Evolutionary conservation across 2,797 vertebrate genomes (phyloP), one percentile per base, ranked within the genome.

Genomic region (Peromyscus melanophrys): DNA sequence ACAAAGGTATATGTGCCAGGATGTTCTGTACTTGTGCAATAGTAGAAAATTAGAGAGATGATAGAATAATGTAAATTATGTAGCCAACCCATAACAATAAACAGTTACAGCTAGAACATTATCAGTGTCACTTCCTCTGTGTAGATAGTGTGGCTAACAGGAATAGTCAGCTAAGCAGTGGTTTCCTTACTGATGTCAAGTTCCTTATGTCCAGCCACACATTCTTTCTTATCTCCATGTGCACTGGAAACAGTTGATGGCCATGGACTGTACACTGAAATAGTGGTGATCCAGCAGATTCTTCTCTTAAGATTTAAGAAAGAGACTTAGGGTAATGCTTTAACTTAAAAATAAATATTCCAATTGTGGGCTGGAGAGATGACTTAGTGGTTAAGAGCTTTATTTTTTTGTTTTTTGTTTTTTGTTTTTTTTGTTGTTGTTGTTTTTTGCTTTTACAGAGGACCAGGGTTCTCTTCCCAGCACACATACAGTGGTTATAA

Each of bases 41-140:
- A 55, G 34, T 59, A 94, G 65, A 92, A 87, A 80, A 43, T 81
- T 73, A 55, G n/a, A 57, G 7, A 52, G 37, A 69, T 89, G 23
- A 49, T 75, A 3, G 12, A 90, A 71, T 21, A 87, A 7, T 89
- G 46, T n/a, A 90, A 55, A 14, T 89, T 55, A 76, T 73, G 69
- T 34, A 92, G 34, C n/a, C 19, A 92, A 17, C 25, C n/a, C 55
- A 82, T 95, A 14, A 90, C 25, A 82, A 89, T 90, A 93, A 92
- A 9, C 37, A 71, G 49, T 27, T 94, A 67, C 4, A 93, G 23
- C 52, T 16, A 89, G 43, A 89, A 83, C 49, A 16, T 94, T 81
- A 67, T 59, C 75, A 95, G 4, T 40, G 19, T 95, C 25, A 9
- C 21, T 86, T 95, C 34, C 83, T 98, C 92, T n/a, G 19, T 46